Base-by-base conservation (phyloP, 2,797 vertebrate genomes). In the Eulemur mongoz region DNA sequence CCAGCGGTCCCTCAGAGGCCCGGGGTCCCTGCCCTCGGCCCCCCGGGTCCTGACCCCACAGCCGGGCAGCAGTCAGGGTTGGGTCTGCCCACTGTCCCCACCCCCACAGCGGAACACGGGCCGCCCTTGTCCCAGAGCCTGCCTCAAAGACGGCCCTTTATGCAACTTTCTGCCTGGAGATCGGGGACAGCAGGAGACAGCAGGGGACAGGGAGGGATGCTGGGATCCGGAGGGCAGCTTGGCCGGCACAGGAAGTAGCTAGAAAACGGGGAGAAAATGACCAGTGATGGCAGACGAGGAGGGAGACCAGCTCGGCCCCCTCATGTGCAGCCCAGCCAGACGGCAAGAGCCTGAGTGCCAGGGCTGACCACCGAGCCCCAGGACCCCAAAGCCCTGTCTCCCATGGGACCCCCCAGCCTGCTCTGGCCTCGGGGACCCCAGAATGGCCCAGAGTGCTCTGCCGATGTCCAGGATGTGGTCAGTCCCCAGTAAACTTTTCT, bases 401-500 rank as follows among this genome's bases (percentile, higher is more conserved):
- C 83, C 63, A 25, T 0, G 23, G 59, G 92, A 61, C 35, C 35
- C 40, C 52, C 32, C 20, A 20, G 52, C 2, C n/a, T 1, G 0
- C 63, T 54, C 12, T 9, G 5, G 86, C 38, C 57, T 40, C 80
- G 0, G 4, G 63, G 79, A 88, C 52, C 65, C 25, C 4, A 6
- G 4, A 45, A 57, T 2, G 30, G 73, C 35, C 76, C 14, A 5
- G 38, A 17, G 43, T 22, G 11, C 35, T 73, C 76, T 61, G 35
- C 18, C 2, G 7, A 32, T 27, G 73, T 78, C 76, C 65, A 32
- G 18, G n/a, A 69, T 1, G 2, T 20, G 72, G 93, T 81, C 94
- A 75, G 43, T 54, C 57, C 20, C 61, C 27, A 25, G 32, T 57
- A 93, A 98, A 97, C 94, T 98, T 98, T 95, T 72, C 78, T 25